These are phyloP conservation scores for Ecliptopera silaceata DNA, from an alignment of 2,888 invertebrate species.

Conservation along the genomic window DNA sequence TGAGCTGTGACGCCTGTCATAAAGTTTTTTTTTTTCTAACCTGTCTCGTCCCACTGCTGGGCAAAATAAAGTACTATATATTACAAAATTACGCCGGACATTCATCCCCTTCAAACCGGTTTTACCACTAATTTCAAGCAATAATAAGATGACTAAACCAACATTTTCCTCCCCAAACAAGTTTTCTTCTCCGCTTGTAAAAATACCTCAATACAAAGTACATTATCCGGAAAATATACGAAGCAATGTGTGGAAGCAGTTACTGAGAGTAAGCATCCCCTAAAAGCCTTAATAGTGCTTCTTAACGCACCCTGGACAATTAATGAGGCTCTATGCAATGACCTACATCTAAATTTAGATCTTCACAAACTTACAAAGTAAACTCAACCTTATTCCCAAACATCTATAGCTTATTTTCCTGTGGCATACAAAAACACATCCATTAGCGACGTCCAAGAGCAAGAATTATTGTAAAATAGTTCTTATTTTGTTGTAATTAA, in stretches of 20 bases:
- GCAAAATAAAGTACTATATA: no score
- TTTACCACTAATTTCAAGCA: no score
- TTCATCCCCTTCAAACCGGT: no score
- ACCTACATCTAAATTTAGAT: slow-evolving; percentile 59
- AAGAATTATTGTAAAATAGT: slow-evolving; percentile 4
- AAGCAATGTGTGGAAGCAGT: slow-evolving; percentile 8
- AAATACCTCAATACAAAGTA: slow-evolving; percentile 4
- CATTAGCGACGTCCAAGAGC: slow-evolving; percentile 6
- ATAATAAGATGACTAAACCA: no score
- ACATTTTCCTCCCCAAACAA: not conserved
- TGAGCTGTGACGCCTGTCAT: no score
- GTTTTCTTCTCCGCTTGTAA: not conserved
- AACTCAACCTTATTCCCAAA: slow-evolving; percentile 12
- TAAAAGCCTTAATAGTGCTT: slow-evolving; percentile 49
- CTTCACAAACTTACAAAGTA: slow-evolving; percentile 31
- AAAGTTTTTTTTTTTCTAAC: no score
- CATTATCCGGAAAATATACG: slow-evolving; percentile 7
- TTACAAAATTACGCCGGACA: no score
- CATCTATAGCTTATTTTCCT: not conserved
- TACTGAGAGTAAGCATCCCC: slow-evolving; percentile 26
- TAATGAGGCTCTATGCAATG: slow-evolving; percentile 52
- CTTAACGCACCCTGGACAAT: slow-evolving; percentile 58
- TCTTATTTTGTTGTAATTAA: slow-evolving; percentile 10
- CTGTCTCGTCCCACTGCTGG: no score
- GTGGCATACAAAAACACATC: slow-evolving; percentile 4